phyloP scores from a whole-genome alignment of 2,797 vertebrate genomes.

The Micrastur ruficollis region DNA sequence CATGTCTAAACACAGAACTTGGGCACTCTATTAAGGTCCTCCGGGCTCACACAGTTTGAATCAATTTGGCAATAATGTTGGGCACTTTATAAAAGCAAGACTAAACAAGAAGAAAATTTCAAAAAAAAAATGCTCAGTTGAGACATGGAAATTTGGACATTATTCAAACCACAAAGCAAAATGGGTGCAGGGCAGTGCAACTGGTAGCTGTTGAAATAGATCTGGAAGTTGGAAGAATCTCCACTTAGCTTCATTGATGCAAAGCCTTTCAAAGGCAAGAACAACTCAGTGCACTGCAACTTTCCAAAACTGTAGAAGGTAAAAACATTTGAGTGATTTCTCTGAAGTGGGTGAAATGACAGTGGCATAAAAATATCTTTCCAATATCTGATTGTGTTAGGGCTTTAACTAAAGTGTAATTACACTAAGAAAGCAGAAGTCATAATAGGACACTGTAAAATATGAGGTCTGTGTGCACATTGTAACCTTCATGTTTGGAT shows the following conservation, averaged over 20 bases:
- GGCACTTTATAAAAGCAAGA: neutral
- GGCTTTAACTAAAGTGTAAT: neutral
- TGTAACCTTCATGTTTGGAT: neutral
- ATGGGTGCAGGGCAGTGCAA: neutral
- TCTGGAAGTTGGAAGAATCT: neutral
- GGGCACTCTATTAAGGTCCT: neutral
- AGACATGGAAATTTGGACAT: neutral
- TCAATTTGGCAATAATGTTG: neutral
- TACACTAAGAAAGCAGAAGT: neutral
- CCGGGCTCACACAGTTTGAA: neutral
- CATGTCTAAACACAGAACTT: neutral
- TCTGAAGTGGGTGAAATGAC: neutral
- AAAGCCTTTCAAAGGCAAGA: neutral
- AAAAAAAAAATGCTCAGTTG: neutral
- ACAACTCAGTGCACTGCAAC: neutral
- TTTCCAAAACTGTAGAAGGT: neutral
- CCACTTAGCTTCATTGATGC: neutral
- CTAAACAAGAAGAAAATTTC: neutral
- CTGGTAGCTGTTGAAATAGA: neutral
- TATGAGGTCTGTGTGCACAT: neutral
- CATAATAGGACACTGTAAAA: neutral
- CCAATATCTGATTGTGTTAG: neutral
- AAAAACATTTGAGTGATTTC: neutral
- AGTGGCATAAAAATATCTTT: neutral
- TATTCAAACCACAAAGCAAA: neutral